Percentiles rank a stretch among this genome's conserved stretches.
Evolutionary conservation across 2,888 invertebrate genomes (phyloP).

Genomic region (Drosophila sordidapex): DNA sequence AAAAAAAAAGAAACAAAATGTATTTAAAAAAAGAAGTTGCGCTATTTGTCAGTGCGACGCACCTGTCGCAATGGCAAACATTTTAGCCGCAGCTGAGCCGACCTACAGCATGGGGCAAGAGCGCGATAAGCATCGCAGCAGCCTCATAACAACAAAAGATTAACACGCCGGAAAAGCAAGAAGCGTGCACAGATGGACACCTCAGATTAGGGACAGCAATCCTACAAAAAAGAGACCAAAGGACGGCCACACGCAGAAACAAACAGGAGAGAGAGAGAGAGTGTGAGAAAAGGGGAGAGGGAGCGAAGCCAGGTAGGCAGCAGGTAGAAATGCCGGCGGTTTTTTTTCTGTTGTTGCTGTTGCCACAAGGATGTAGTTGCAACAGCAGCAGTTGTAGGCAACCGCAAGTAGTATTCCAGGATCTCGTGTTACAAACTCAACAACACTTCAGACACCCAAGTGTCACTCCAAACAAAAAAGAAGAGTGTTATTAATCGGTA

Average conservation of each 20-base stretch:
- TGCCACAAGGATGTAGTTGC: slow-evolving; percentile 45
- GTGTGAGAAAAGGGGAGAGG: background rate
- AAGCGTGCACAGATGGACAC: slow-evolving; percentile 31
- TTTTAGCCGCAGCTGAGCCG: slow-evolving; percentile 15
- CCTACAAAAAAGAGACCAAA: slow-evolving; percentile 14
- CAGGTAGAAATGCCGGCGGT: slow-evolving; percentile 29
- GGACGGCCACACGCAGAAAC: slow-evolving; percentile 47
- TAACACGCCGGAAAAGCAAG: slow-evolving; percentile 56
- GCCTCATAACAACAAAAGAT: slow-evolving; percentile 60
- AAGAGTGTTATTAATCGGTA: slow-evolving; percentile 39
- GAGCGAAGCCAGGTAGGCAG: slow-evolving; percentile 29
- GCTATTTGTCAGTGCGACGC: slow-evolving; percentile 36
- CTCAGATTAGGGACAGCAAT: slow-evolving; percentile 21
- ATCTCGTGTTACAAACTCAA: slow-evolving; percentile 37
- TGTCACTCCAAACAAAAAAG: slow-evolving; percentile 13
- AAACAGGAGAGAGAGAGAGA: slow-evolving; percentile 24
- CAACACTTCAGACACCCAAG: slow-evolving; percentile 40
- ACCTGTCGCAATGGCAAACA: slow-evolving; percentile 63
- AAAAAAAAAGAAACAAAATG: background rate
- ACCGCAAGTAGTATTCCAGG: slow-evolving; percentile 20
- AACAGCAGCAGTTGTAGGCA: slow-evolving; percentile 5
- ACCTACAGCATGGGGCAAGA: slow-evolving; percentile 44
- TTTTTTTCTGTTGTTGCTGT: slow-evolving; percentile 24
- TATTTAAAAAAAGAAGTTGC: slow-evolving; percentile 10
- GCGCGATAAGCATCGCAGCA: slow-evolving; percentile 62